Base-by-base conservation (phyloP, 2,888 invertebrate genomes). In the Onchidella celtica region DNA sequence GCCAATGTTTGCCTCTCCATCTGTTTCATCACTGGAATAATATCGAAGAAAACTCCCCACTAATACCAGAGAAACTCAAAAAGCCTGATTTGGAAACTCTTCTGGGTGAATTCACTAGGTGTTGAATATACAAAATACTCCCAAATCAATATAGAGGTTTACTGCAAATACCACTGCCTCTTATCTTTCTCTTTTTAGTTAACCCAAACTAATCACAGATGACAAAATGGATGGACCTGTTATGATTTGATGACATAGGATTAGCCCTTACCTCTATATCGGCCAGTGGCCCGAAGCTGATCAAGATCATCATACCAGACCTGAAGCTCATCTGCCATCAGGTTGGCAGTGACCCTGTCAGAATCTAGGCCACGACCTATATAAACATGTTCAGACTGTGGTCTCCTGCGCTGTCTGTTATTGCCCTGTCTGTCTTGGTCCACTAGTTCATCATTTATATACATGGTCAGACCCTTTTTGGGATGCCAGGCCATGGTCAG, bases 401-500 rank as follows among this genome's bases (percentile, higher is more conserved):
- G 88, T 66, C 87, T 88, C 11, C 86, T 83, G 65, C 81, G 86
- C 9, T 29, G 34, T 4, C 75, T 69, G 3, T 81, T 72, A 9
- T 32, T 29, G 27, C 84, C 86, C 32, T 38, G 63, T 65, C 75
- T 81, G 36, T 78, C 82, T 6, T 66, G 40, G n/a, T 84, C 88
- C 38, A 87, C 88, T 59, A 86, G 72, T 47, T 85, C 79, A 55
- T 87, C 87, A 82, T 92, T 87, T 9, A 92, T 66, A 85, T 87
- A 91, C 85, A 93, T 78, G n/a, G 83, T 82, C 21, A 92, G 85
- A 1, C 92, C 93, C 32, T 88, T 88, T 1, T 86, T 86, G 1
- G 87, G 88, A 74, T 91, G 89, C 93, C 93, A 93, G 24, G 92
- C 89, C 81, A 92, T 68, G 40, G 91, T 89, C 9, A 93, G 86